phyloP scores from a whole-genome alignment of 2,888 invertebrate species.

The Gnatocerus cornutus region DNA sequence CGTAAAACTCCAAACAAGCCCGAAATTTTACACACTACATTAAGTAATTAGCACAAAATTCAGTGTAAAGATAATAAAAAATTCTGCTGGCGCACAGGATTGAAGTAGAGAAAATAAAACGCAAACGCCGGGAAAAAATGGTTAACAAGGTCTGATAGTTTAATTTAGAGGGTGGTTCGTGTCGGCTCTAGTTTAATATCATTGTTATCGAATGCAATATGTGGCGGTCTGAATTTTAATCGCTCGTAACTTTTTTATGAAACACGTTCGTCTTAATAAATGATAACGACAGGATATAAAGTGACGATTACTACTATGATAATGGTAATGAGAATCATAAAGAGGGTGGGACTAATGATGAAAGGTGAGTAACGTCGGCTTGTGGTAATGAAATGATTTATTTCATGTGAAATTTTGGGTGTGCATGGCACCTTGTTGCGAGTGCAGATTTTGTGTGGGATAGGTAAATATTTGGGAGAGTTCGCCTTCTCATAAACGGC shows the following conservation, averaged over 20 bases:
- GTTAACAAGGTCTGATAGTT: conserved; percentile 40
- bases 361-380: conserved; percentile 27
- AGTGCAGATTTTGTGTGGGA: conserved; percentile 21
- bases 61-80: conserved; percentile 36
- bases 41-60: conserved; percentile 35
- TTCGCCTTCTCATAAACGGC: conserved; percentile 22
- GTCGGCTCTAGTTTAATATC: conserved; percentile 36
- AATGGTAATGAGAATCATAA: conserved; percentile 16
- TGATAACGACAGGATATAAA: conserved; percentile 46
- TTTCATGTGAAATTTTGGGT: conserved; percentile 6
- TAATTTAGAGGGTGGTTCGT: conserved; percentile 45
- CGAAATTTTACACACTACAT: conserved; percentile 27
- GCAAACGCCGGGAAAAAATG: conserved; percentile 30
- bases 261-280: conserved; percentile 51
- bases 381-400: conserved; percentile 34
- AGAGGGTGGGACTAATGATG: conserved; percentile 1
- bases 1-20: conserved; percentile 15
- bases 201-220: conserved; percentile 49
- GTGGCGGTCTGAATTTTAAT: conserved; percentile 46
- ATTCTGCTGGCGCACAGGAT: not conserved
- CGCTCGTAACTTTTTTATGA: conserved; percentile 47
- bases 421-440: conserved; percentile 24
- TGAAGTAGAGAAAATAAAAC: conserved; percentile 32
- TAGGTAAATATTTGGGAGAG: conserved; percentile 26
- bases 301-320: conserved; percentile 25